Evolutionary conservation across 2,113 vertebrate genomes (phyloP).

Genomic region (Stercorarius parasiticus): DNA sequence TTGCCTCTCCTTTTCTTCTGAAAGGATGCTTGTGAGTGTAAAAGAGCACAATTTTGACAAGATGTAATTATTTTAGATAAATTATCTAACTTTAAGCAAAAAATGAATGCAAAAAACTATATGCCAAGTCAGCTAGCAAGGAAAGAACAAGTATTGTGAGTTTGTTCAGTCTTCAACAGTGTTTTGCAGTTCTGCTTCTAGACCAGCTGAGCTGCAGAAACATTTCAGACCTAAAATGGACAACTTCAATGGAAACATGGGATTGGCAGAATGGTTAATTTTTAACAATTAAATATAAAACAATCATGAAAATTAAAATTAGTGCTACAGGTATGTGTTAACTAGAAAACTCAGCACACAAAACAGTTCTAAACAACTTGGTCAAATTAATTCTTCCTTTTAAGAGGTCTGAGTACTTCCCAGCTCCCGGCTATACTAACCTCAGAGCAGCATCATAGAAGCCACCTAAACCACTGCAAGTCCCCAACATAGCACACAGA

Average conservation of each 20-base stretch:
- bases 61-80: slow-evolving; percentile 9
- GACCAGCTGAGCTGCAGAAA: background rate
- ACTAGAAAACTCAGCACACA: background rate
- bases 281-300: background rate
- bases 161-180: background rate
- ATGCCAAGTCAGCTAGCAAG: background rate
- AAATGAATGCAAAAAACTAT: background rate
- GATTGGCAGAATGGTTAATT: background rate
- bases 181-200: background rate
- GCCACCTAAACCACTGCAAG: background rate
- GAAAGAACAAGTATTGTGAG: background rate
- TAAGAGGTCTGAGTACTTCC: background rate
- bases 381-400: background rate
- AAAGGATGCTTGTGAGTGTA: background rate
- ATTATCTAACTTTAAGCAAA: background rate
- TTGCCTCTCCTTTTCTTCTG: background rate
- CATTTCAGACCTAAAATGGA: background rate
- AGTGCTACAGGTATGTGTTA: background rate
- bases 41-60: background rate
- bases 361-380: background rate
- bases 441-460: background rate
- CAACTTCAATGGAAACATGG: background rate
- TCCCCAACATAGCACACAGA: background rate
- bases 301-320: background rate
- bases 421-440: background rate